Evolutionary conservation across 1,140 invertebrate species (phyloP), one percentile per base, ranked within the genome.

Genomic region (Drosophila punjabiensis): DNA sequence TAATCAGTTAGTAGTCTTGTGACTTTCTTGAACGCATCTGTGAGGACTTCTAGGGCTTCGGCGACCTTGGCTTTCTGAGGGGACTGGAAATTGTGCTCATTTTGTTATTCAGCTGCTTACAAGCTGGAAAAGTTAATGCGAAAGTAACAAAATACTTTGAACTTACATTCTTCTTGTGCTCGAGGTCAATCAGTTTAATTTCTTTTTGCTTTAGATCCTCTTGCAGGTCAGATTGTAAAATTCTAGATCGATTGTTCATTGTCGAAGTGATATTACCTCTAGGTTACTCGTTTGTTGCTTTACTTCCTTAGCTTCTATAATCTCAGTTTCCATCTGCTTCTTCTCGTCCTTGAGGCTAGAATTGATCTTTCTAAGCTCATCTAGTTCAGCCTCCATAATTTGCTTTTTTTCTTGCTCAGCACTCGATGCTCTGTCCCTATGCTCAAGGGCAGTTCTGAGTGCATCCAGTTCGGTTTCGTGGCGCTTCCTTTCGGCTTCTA

Each of bases 121-220:
- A 3, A 16, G 9, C 4, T 16, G 0, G 6, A 28, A 56, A 35
- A 37, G 8, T 9, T 4, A 0, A 14, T 10, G 1, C 16, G 18
- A 35, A 55, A 1, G 13, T 6, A 3, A 4, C 5, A 8, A 35
- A 8, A 24, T 24, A 24, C 20, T 20, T 20, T 5, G 3, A 11
- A 9, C 53, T 56, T 56, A 39, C 53, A 16, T 56, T 24, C 3
- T 56, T 56, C 33, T 56, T 33, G 53, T 37, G 33, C 3, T 58
- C 55, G 5, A 58, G 20, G 3, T 5, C 55, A 39, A 58, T 37
- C 9, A 39, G 20, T n/a, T 58, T 2, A 4, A 5, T 16, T 4
- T 39, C 14, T 20, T 24, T 39, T 0, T 16, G 5, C 16, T 58
- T 39, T 1, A 58, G 55, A 5, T 37, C 33, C 20, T 39, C 20